Base-by-base conservation (phyloP, 30 jellyfish, hydroid and myxozoan species). In the Nemopilema nomurai region DNA sequence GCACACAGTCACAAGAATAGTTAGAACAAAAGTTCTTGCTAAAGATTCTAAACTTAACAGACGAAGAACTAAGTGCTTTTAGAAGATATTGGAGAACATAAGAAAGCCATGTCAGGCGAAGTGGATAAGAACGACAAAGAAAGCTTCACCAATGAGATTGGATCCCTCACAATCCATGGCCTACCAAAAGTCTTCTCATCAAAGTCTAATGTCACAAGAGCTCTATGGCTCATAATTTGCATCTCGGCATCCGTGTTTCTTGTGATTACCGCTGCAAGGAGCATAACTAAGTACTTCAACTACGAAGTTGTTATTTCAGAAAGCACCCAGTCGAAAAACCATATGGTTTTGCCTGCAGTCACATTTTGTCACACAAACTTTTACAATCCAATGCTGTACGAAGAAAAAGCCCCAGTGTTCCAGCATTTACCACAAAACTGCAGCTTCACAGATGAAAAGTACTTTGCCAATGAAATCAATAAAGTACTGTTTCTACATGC, bases 341-440 rank as follows among this genome's bases (percentile, higher is more conserved):
- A 30, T 17, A 27, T 83, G 86, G 41, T n/a, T 0, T 28, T 83
- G 41, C 91, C 91, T n/a, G 91, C 91, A 1, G 32, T 83, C 63
- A 71, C 91, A 16, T 83, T 83, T 72, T 83, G 91, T 73, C 69
- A 83, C 25, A 71, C 91, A 26, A 83, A 83, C 30, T 74, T 50
- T 21, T 83, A 27, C 67, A 27, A 52, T 19, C 68, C 87, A 0
- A 16, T 25, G 67, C 17, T 18, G 16, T 71, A 29, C 31, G 17
- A 8, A 13, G 13, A 41, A 41, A 57, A 0, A 0, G 53, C 80
- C 9, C 86, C 79, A 16, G 66, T 63, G 0, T 9, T 33, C 1
- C 69, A 83, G 33, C 69, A 76, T 13, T 57, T 83, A 28, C 91
- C 91, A 20, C 18, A 71, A 62, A 83, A 53, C 80, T 83, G 91